Base-by-base conservation (phyloP, 2,888 invertebrate species). In the Xiphydria camelus region DNA sequence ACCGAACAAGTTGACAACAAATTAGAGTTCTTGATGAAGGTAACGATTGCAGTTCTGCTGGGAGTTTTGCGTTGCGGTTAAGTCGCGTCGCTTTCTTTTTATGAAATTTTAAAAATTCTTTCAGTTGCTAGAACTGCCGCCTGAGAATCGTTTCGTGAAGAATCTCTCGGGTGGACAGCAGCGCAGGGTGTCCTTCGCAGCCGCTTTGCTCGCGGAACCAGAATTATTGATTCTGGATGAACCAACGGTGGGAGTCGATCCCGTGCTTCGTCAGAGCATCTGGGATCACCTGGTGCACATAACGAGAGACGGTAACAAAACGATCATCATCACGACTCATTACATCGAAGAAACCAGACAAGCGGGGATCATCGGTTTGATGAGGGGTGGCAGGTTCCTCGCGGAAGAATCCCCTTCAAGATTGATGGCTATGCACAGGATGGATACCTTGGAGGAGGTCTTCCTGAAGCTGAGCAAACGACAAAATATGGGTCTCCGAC, bases 171-270 rank as follows among this genome's bases (percentile, higher is more conserved):
- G 94, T 31, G 95, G 95, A 9, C 94, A 95, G 70, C 89, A 90
- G 72, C 79, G 95, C 41, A 81, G 95, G 51, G 89, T 94, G 2
- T 94, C 94, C 0, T 82, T 95, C 57, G 91, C 94, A 0, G 89
- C 91, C 0, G 92, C 94, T 0, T 78, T 95, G 20, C 79, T 95
- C 29, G 92, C 94, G 55, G 89, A 91, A 50, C 94, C 95, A 0
- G 92, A 94, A 68, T 79, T 95, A 20, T 76, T 95, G 47, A 94
- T 95, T 63, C 78, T 95, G 45, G 95, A 95, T 66, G 95, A 95
- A 67, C 94, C 94, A 0, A 95, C 94, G 0, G 94, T 94, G 10
- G 95, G 94, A 22, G 90, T 95, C 2, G 94, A 95, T 77, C 94
- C 94, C 1, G 83, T 94, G 22, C 77, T 95, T 7, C 79, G 92